Evolutionary conservation across 2,113 vertebrate species (phyloP).

Genomic region (Anolis sagrei): DNA sequence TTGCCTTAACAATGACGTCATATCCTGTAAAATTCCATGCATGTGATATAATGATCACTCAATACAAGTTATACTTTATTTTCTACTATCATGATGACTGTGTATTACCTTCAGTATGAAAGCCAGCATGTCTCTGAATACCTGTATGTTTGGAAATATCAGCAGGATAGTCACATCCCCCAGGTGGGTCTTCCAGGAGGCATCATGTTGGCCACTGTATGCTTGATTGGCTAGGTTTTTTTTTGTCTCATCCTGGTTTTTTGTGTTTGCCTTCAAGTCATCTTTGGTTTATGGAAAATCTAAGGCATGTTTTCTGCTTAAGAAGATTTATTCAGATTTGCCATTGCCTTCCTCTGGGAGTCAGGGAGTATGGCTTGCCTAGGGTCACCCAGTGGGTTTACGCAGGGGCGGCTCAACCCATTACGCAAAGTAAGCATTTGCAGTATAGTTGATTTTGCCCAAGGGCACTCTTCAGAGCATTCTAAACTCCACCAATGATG

Average conservation of each 20-base stretch:
- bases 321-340: too few species aligned
- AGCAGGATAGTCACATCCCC: background rate
- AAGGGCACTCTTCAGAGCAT: too few species aligned
- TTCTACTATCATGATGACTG: background rate
- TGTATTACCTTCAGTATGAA: background rate
- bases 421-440: too few species aligned
- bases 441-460: too few species aligned
- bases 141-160: background rate
- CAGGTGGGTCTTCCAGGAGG: background rate
- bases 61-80: background rate
- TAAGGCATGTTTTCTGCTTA: too few species aligned
- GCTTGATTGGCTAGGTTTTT: background rate
- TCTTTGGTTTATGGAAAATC: too few species aligned
- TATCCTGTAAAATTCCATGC: background rate
- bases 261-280: too few species aligned
- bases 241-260: background rate
- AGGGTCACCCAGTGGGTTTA: background rate
- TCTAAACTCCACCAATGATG: too few species aligned
- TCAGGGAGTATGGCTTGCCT: background rate
- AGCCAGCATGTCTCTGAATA: background rate
- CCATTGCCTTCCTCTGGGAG: too few species aligned
- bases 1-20: background rate
- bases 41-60: background rate
- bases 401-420: too few species aligned
- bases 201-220: background rate